Evolutionary conservation across 2,113 vertebrate genomes (phyloP).

Genomic region (Merops nubicus): DNA sequence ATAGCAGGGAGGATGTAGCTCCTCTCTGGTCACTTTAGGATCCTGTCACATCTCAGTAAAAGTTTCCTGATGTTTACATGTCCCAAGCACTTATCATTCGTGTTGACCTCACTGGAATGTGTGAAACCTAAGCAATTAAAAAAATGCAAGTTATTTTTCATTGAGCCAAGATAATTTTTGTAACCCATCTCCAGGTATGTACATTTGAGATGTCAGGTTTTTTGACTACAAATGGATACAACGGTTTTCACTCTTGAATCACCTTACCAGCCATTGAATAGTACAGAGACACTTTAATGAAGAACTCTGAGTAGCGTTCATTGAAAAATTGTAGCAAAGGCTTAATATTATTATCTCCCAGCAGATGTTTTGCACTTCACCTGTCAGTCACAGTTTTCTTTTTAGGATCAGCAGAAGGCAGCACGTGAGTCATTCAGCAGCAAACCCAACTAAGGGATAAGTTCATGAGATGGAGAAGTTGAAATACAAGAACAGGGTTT

Average conservation of each 20-base stretch:
- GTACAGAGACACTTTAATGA: not conserved
- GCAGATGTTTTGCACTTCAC: not conserved
- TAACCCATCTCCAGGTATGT: accelerated
- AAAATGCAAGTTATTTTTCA: not conserved
- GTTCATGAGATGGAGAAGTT: not conserved
- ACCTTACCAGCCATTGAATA: not conserved
- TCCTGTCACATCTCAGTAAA: not conserved
- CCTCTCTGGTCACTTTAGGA: not conserved
- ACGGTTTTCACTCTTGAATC: not conserved
- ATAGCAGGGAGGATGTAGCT: not conserved
- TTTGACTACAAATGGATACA: not conserved
- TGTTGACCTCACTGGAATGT: not conserved
- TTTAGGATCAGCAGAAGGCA: not conserved
- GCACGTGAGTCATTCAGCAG: not conserved
- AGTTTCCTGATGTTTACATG: not conserved
- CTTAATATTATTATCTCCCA: not conserved
- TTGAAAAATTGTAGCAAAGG: not conserved
- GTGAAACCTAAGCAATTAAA: not conserved
- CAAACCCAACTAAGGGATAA: not conserved
- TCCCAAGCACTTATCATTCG: not conserved
- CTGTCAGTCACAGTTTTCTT: not conserved
- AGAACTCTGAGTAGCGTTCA: not conserved
- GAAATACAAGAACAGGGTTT: not conserved
- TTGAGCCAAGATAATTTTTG: not conserved
- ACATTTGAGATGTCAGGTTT: not conserved